Percentiles rank a stretch among this genome's conserved stretches.
Evolutionary conservation across 2,888 invertebrate species (phyloP).

Genomic region (Dolichomitus sp.): DNA sequence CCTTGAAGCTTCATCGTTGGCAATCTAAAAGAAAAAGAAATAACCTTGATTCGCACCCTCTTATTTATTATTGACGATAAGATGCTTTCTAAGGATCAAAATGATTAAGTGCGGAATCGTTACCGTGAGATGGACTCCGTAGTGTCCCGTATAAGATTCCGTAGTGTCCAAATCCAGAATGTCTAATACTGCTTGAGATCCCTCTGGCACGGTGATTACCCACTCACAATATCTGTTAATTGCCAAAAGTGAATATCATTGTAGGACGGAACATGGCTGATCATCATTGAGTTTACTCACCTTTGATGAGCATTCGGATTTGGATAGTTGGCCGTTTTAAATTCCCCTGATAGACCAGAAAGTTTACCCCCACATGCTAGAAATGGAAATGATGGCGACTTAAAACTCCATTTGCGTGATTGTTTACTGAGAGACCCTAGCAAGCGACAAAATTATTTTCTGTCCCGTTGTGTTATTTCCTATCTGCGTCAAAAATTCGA

Average conservation of each 20-base stretch:
- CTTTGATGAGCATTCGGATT: slow-evolving; percentile 59
- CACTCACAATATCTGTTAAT: slow-evolving; percentile 88
- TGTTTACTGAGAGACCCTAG: no score
- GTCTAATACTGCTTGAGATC: slow-evolving; percentile 89
- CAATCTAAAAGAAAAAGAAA: slow-evolving; percentile 83
- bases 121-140: slow-evolving; percentile 59
- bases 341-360: slow-evolving; percentile 89
- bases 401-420: background rate
- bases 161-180: slow-evolving; percentile 89
- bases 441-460: no score
- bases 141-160: background rate
- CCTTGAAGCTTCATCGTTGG: slow-evolving; percentile 87
- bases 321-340: slow-evolving; percentile 92
- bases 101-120: background rate
- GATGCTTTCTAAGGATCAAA: background rate
- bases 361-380: slow-evolving; percentile 91
- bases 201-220: slow-evolving; percentile 90
- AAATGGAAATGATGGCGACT: slow-evolving; percentile 65
- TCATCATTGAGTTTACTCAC: slow-evolving; percentile 36
- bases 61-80: background rate
- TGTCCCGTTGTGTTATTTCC: no score
- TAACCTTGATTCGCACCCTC: background rate
- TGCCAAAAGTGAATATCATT: background rate
- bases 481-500: no score
- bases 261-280: slow-evolving; percentile 54